Conservation (phyloP, 2,113 vertebrate species). For the Pholis gunnellus region DNA sequence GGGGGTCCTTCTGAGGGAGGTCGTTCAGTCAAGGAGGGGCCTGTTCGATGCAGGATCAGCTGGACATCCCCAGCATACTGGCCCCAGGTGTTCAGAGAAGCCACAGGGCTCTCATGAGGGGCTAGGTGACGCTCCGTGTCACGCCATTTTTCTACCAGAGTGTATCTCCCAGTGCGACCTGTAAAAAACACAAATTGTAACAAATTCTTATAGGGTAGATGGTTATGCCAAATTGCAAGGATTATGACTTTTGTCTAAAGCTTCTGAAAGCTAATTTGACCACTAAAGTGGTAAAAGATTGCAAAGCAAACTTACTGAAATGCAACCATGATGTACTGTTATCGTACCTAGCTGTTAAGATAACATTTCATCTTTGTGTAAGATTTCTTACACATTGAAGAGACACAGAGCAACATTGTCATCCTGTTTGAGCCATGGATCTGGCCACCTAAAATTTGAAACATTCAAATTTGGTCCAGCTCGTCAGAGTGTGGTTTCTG, state of each 20-base stretch:
- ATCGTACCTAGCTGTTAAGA: not conserved
- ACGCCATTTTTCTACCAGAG: conserved; percentile 97
- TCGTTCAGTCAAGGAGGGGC: conserved; percentile 92
- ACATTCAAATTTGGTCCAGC: not conserved
- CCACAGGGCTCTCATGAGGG: conserved; percentile 94
- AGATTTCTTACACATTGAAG: not conserved
- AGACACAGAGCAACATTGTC: not conserved
- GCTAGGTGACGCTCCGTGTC: conserved; percentile 94
- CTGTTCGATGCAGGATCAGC: conserved; percentile 93
- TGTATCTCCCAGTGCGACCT: conserved; percentile 97
- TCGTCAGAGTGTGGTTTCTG: not conserved
- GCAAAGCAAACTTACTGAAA: not conserved
- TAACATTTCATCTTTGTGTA: no score
- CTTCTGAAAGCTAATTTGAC: not conserved
- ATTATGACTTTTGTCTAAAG: not conserved
- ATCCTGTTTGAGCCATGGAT: not conserved
- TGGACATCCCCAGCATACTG: conserved; percentile 98
- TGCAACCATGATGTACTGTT: not conserved
- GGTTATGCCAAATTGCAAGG: not conserved
- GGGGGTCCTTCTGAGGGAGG: conserved; percentile 92
- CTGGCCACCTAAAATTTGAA: not conserved
- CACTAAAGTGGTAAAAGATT: not conserved
- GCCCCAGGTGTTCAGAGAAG: conserved; percentile 97
- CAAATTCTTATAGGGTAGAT: not conserved
- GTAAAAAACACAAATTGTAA: not conserved